Conservation (phyloP, 2,888 invertebrate species). For the Drymonia ruficornis region DNA sequence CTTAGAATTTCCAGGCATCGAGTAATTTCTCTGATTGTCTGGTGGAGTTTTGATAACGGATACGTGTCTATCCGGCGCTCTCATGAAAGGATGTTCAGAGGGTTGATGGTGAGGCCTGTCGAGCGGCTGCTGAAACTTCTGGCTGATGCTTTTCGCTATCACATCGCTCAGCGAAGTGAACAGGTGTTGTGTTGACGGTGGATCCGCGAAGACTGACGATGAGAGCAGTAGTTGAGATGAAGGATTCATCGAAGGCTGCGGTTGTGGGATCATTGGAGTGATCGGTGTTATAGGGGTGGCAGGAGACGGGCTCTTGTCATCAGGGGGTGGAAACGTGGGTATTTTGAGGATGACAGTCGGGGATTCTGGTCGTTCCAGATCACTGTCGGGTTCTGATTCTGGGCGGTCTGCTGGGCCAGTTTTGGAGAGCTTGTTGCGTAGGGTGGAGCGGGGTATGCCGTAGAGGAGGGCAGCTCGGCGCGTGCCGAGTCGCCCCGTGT, state of each 20-base stretch:
- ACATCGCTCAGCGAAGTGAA: constrained; percentile 92
- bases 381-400: constrained; percentile 84
- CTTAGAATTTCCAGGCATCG: constrained; percentile 81
- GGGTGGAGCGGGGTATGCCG: constrained; percentile 97
- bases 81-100: constrained; percentile 65
- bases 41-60: constrained; percentile 87
- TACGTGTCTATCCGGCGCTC: constrained; percentile 80
- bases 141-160: constrained; percentile 96
- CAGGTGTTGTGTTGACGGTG: constrained; percentile 85
- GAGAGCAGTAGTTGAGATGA: constrained; percentile 78
- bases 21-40: constrained; percentile 82
- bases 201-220: constrained; percentile 76
- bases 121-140: constrained; percentile 89
- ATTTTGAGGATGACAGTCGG: constrained; percentile 94
- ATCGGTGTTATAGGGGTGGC: constrained; percentile 76
- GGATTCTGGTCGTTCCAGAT: constrained; percentile 78
- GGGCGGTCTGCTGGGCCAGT: constrained; percentile 87
- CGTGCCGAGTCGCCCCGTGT: constrained; percentile 96
- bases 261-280: constrained; percentile 75
- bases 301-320: constrained; percentile 76
- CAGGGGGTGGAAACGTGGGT: constrained; percentile 93
- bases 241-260: constrained; percentile 62
- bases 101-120: constrained; percentile 73
- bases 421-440: constrained; percentile 97
- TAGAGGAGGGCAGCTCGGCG: constrained; percentile 97